Conservation (phyloP, 2,888 invertebrate species). For the Aplocera efformata region DNA sequence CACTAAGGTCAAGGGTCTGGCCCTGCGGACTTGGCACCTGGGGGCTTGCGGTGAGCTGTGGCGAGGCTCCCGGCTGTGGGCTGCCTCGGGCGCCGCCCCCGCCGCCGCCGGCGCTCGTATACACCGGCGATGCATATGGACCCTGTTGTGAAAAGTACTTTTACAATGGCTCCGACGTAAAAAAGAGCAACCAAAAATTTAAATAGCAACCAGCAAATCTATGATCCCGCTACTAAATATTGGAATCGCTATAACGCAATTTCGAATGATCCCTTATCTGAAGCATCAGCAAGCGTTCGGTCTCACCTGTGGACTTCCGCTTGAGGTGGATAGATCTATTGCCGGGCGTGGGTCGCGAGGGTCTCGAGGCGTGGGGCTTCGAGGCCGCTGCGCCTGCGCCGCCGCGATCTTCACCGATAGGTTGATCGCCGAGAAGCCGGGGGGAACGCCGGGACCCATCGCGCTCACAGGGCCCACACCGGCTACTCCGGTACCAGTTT, state of each 20-base stretch:
- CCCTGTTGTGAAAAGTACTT: constrained; percentile 80
- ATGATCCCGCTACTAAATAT: constrained; percentile 9
- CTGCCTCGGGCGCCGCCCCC: constrained; percentile 87
- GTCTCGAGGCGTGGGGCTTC: constrained; percentile 87
- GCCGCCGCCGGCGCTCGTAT: constrained; percentile 86
- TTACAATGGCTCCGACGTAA: constrained; percentile 23
- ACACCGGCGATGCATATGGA: constrained; percentile 88
- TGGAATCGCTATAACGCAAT: constrained; percentile 7
- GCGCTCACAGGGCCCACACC: constrained; percentile 82
- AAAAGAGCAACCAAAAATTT: constrained; percentile 21
- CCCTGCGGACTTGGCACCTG: constrained; percentile 96
- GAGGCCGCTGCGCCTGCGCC: constrained; percentile 85
- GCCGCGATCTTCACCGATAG: constrained; percentile 92
- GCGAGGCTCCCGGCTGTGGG: constrained; percentile 92
- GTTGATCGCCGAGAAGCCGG: constrained; percentile 90
- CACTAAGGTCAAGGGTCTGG: constrained; percentile 93
- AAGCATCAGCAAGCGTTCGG: constrained; percentile 20
- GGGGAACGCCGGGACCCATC: constrained; percentile 84
- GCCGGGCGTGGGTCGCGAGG: constrained; percentile 90
- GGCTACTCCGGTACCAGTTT: constrained; percentile 78
- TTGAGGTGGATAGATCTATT: constrained; percentile 92
- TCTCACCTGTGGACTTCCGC: constrained; percentile 92
- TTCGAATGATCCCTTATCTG: constrained; percentile 5
- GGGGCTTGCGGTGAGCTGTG: constrained; percentile 89
- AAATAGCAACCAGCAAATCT: constrained; percentile 20